Base-by-base conservation (phyloP, 2,113 vertebrate genomes). In the Herpetotheres cachinnans region DNA sequence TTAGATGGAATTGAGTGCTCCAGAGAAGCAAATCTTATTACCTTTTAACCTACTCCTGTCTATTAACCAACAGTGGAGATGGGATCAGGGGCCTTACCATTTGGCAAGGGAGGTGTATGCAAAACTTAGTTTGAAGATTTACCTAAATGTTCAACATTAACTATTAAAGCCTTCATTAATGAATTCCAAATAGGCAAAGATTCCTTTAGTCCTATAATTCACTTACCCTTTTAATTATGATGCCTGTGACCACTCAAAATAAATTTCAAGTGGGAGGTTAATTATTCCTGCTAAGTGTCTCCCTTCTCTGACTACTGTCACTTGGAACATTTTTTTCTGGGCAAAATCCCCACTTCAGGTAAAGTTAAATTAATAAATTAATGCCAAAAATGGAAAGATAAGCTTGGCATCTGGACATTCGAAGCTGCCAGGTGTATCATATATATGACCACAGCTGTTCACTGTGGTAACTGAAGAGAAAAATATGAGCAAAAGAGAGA, bases 331-430 rank as follows among this genome's bases (percentile, higher is more conserved):
- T 91, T 83, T 91, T 92, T 90, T 66, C 55, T 56, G 79, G 59
- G 63, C 42, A 80, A 59, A 87, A 72, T 38, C 49, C 9, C 47
- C 21, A 82, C 18, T 94, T 67, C 34, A 46, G n/a, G 86, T 50
- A 82, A 56, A 77, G 34, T 47, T 90, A 36, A 65, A 81, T 70
- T 84, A 52, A 70, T 77, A 95, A 93, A 89, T 10, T 86, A 95
- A 94, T 61, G 52, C 61, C 93, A 95, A 4, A 32, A 42, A 30
- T 42, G 50, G 52, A 87, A 95, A 96, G 36, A 76, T 46, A 85
- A 77, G 73, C 29, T 96, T 94, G 86, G 49, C 96, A 97, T 87
- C 78, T 95, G 95, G 82, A 89, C 86, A 77, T 89, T 62, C 95
- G 66, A 86, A 86, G 21, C 52, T 96, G 61, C 80, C 92, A 97